Evolutionary conservation across 2,113 vertebrate species (phyloP).

Genomic region (Callorhinus ursinus): DNA sequence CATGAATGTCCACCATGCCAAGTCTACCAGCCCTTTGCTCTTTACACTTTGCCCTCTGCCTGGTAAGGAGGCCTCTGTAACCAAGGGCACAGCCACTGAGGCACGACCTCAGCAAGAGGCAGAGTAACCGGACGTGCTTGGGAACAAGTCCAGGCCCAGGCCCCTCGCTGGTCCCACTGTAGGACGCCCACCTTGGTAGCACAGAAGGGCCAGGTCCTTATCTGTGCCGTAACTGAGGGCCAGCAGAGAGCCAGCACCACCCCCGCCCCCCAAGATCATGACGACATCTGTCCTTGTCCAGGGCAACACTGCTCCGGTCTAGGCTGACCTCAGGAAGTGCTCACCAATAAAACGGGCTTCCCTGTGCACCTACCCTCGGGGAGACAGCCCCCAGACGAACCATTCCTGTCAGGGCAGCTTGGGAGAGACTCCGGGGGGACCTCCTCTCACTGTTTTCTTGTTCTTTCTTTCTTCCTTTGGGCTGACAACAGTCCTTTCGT

Average conservation of each 20-base stretch:
- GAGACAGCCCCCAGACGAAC: neutral
- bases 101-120: neutral
- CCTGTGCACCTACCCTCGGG: accelerated
- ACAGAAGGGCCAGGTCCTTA: neutral
- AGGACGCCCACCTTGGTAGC: accelerated
- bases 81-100: neutral
- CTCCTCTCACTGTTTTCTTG: neutral
- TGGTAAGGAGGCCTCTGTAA: neutral
- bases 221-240: neutral
- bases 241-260: neutral
- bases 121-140: neutral
- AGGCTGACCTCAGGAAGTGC: neutral
- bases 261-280: neutral
- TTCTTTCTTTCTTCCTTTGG: accelerated
- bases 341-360: neutral
- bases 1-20: accelerated
- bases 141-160: neutral
- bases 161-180: accelerated
- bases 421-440: neutral
- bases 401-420: neutral
- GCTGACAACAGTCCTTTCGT: neutral
- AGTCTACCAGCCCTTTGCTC: neutral
- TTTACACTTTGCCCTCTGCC: neutral
- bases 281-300: neutral
- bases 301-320: neutral